Base-by-base conservation (phyloP, 2,888 invertebrate species). In the Acronicta leporina region DNA sequence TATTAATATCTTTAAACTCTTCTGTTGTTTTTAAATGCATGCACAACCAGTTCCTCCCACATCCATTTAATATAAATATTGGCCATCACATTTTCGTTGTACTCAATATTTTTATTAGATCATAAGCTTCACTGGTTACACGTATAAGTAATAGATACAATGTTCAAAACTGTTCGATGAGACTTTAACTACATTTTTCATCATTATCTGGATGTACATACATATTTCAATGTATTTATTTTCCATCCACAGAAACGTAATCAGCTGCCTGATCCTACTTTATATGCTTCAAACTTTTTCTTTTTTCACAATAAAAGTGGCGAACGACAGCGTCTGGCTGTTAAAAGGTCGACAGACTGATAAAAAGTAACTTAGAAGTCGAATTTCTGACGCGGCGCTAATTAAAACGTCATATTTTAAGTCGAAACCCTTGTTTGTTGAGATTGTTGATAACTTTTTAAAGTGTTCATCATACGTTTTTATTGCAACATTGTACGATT, bases 321-420 rank as follows among this genome's bases (percentile, higher is more conserved):
- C 55, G 56, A 49, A 56, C 42, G 44, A 35, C 58, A 55, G 49
- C 27, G 46, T 16, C 60, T 47, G 35, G n/a, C 42, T 44, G 64
- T 57, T 79, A 79, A 75, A 77, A 80, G 75, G 74, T 50, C 49
- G 64, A 50, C 57, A 15, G 30, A 9, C 48, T 59, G 63, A 78
- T 75, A 81, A 81, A 81, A 77, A 73, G 64, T 63, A 70, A 77
- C 67, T 84, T 84, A 81, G 76, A 80, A 76, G 74, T 79, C 63
- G 48, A 64, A 55, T 78, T 76, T 79, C 73, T 78, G 82, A 82
- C 75, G 60, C 47, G 33, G 20, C 54, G 48, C 73, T 83, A 83
- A 84, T 87, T 85, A 82, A 82, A 84, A 82, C 59, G 80, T 85
- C 83, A 80, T 77, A 75, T 74, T 82, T 80, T 73, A 77, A 82